Evolutionary conservation across 2,888 invertebrate genomes (phyloP), one percentile per base, ranked within the genome.

Genomic region (Papilio elwesi): DNA sequence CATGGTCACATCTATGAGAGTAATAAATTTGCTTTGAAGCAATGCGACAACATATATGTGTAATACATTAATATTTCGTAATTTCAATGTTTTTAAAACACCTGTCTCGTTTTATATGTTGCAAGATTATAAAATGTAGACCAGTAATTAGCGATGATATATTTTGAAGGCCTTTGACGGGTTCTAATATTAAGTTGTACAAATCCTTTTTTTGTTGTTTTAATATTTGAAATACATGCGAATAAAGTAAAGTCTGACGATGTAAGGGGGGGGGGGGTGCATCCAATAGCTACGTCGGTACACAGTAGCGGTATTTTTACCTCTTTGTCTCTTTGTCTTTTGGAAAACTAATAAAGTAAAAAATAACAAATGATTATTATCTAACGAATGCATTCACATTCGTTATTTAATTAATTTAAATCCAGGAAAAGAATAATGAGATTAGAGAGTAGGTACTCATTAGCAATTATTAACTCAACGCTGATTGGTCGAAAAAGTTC

Each of bases 361-460:
- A 43, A 43, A 43, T 43, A 43, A 7, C 7, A 43, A 43, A 43
- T 43, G 7, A 43, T 66, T 11, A 55, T 63, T 70, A 67, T 57
- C 62, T 64, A 73, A 69, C 12, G 36, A 49, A 65, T 52, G n/a
- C n/a, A 11, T 55, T 70, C 69, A 47, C 69, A 71, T 43, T 62
- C 49, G 47, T 67, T 70, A 70, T 55, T 49, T n/a, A n/a, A n/a
- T n/a, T n/a, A n/a, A n/a, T 64, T 69, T 51, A 38, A 26, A 66
- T 69, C 59, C 59, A 69, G 57, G 59, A 59, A 72, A 53, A 63
- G 43, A 68, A 64, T 68, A 13, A 59, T 66, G 65, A 59, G 66
- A 69, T 52, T 64, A 15, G 43, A 9, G 9, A 43, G 7, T 6
- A 43, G 5, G 43, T 8, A 48, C 59, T 52, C 6, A 66, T 73